Conservation (phyloP, 2,888 invertebrate genomes). For the Apamea epomidion region DNA sequence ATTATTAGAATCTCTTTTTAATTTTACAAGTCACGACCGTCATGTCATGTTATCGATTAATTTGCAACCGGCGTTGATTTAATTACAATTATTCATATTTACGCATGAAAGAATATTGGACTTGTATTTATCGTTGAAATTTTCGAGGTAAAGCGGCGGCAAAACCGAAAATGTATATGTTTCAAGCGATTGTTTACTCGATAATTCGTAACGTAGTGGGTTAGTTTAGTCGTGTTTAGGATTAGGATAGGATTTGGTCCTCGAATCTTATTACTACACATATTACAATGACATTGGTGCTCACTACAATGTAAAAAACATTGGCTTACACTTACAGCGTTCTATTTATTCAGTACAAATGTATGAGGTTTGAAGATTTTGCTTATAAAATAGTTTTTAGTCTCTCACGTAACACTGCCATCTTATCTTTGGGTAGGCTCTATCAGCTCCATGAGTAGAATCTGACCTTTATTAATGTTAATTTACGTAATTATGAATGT, state of each 20-base stretch:
- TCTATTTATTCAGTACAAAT: background rate
- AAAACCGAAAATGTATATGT: background rate
- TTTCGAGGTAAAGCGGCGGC: background rate
- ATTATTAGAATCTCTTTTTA: slow-evolving; percentile 16
- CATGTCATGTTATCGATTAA: slow-evolving; percentile 77
- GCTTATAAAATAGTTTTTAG: background rate
- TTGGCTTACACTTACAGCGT: background rate
- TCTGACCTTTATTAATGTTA: background rate
- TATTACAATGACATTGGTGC: background rate
- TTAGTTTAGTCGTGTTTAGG: slow-evolving; percentile 25
- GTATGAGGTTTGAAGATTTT: background rate
- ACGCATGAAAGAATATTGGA: background rate
- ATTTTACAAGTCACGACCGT: slow-evolving; percentile 52
- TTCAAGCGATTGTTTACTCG: slow-evolving; percentile 38
- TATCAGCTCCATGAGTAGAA: background rate
- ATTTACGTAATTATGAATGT: background rate
- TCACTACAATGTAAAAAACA: background rate
- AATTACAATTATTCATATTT: slow-evolving; percentile 21
- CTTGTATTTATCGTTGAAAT: background rate
- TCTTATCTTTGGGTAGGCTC: background rate
- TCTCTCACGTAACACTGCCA: background rate
- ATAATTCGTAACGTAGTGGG: slow-evolving; percentile 15
- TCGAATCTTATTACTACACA: slow-evolving; percentile 5
- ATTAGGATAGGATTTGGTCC: background rate
- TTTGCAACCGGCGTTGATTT: slow-evolving; percentile 65